Evolutionary conservation across 2,113 vertebrate genomes (phyloP), one percentile per base, ranked within the genome.

Genomic region (Triplophysa rosa): DNA sequence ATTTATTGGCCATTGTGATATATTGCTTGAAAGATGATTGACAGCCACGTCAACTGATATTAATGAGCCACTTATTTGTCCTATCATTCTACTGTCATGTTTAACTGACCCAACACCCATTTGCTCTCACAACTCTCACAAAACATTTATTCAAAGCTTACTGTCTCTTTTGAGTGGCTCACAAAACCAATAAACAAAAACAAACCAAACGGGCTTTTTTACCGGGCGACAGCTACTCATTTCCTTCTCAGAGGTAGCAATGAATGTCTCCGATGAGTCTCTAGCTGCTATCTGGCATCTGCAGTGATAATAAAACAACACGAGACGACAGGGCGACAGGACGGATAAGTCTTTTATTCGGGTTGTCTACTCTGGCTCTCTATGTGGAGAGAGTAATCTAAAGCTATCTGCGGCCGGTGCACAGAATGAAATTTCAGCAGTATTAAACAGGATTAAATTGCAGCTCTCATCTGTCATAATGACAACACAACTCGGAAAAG

Each of bases 401-500:
- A 84, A 84, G 76, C 79, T 71, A 75, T 80, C 14, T 59, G 67
- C 52, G 69, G 49, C 9, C 24, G 69, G 73, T 56, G 69, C 52
- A 79, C 73, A 77, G 71, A 82, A 84, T 85, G 58, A 81, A 70
- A 88, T 85, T 81, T 85, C 70, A 64, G 67, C 78, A 81, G 80
- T 81, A 81, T 84, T 88, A 84, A 85, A 78, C 49, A 81, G 82
- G 87, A 88, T 88, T 88, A 84, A 77, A 84, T 52, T 68, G 52
- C 70, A 74, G 76, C 80, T 77, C 59, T 72, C 80, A 79, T 85
- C 82, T 77, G 62, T 59, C 77, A 81, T 82, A 56, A 80, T 24
- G n/a, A 68, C 72, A 80, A 63, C 63, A 16, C 45, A 74, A 73
- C 66, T 77, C 77, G 42, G 40, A 72, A 62, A 58, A 24, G 63